A percentile compares a stretch with the other conserved stretches of the same genome.
Evolutionary conservation across 2,113 vertebrate genomes (phyloP).

Genomic region (Corvus moneduloides): DNA sequence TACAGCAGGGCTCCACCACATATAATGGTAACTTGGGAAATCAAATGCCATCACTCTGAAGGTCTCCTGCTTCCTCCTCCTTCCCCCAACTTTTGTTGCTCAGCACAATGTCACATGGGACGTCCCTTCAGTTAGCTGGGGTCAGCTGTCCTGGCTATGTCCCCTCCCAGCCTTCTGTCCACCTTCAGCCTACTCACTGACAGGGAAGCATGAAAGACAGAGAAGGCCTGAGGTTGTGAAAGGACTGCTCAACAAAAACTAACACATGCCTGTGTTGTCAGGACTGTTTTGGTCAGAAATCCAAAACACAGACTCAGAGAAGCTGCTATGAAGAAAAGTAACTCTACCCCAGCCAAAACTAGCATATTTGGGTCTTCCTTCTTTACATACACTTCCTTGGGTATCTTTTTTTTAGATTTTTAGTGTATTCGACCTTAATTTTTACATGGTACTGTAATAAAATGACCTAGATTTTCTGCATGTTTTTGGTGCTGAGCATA

Average conservation of each 20-base stretch:
- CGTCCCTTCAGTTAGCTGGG: neutral
- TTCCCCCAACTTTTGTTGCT: neutral
- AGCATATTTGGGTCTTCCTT: neutral
- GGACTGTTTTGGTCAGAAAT: neutral
- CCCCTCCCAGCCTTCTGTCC: neutral
- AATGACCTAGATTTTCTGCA: neutral
- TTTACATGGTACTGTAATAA: neutral
- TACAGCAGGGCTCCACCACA: neutral
- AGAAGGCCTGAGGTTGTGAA: neutral
- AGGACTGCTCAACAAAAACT: neutral
- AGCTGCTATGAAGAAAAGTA: neutral
- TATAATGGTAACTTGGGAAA: fast-evolving
- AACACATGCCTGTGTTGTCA: neutral
- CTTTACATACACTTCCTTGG: neutral
- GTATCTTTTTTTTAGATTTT: neutral
- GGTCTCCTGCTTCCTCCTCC: neutral
- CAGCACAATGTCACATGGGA: neutral
- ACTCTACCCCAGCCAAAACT: neutral
- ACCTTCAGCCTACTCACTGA: neutral
- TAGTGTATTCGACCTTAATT: neutral
- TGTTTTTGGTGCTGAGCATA: neutral
- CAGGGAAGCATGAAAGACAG: neutral
- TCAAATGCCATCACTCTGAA: neutral
- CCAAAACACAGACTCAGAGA: neutral
- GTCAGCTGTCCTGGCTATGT: neutral